Evolutionary conservation across 2,888 invertebrate species (phyloP).

Genomic region (Rosalia funebris): DNA sequence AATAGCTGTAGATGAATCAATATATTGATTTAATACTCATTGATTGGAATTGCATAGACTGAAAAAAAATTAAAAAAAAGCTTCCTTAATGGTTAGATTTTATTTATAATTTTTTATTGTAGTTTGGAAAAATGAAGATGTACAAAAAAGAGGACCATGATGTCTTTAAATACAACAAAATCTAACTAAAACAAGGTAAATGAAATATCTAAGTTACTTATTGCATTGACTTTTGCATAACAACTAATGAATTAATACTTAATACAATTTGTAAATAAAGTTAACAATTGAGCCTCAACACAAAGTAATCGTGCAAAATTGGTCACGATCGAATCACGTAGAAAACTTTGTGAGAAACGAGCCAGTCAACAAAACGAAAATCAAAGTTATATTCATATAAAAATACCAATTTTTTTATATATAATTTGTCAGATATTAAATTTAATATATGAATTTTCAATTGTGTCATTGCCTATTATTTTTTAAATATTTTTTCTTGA

Average conservation of each 20-base stretch:
- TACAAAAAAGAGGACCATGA: conserved; percentile 29
- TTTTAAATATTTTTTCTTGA: not conserved
- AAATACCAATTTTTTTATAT: not conserved
- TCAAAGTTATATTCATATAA: not conserved
- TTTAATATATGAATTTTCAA: no score
- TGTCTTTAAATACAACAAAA: conserved; percentile 26
- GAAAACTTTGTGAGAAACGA: no score
- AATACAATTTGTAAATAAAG: conserved; percentile 8
- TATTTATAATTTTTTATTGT: not conserved
- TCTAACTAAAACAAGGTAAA: conserved; percentile 20
- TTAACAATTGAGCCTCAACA: not conserved
- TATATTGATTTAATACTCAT: no score
- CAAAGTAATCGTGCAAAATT: not conserved
- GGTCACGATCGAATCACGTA: not conserved
- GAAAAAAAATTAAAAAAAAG: no score
- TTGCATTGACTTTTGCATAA: conserved; percentile 48
- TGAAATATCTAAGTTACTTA: conserved; percentile 25
- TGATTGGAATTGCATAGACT: no score
- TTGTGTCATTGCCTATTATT: no score
- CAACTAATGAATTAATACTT: conserved; percentile 22
- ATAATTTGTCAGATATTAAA: not conserved
- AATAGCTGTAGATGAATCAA: no score
- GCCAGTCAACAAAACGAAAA: not conserved
- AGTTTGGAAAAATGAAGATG: conserved; percentile 20
- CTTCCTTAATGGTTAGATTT: no score